A percentile compares a stretch with the other conserved stretches of the same genome.
Conservation (phyloP, 2,888 invertebrate species). For the Euproctis similis region DNA sequence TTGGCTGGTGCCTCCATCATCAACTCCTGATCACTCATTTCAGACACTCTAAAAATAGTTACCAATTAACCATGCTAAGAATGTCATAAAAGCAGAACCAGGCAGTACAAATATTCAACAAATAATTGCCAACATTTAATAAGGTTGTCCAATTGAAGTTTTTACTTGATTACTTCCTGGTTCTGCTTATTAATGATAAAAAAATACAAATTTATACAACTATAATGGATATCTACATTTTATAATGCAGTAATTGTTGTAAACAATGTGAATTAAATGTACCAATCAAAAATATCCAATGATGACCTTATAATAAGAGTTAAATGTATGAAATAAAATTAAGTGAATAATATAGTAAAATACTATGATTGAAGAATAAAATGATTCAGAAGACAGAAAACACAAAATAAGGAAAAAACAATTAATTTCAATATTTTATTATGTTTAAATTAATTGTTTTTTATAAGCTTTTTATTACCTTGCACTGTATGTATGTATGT, state of each 20-base stretch:
- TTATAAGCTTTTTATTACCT: too few relatives aligned
- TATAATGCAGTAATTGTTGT: conserved; percentile 4
- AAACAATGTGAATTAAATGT: conserved; percentile 12
- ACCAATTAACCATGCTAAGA: conserved; percentile 14
- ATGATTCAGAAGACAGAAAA: too few relatives aligned
- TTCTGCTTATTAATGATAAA: neutral
- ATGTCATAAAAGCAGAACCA: conserved; percentile 12
- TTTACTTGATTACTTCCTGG: neutral
- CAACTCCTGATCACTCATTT: conserved; percentile 27
- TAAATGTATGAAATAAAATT: too few relatives aligned
- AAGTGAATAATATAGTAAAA: too few relatives aligned
- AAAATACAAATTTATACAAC: neutral
- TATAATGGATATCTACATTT: neutral
- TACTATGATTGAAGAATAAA: too few relatives aligned
- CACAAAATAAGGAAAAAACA: too few relatives aligned
- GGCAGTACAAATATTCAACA: too few relatives aligned
- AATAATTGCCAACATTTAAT: neutral
- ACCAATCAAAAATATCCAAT: too few relatives aligned
- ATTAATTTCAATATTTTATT: too few relatives aligned
- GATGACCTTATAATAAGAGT: too few relatives aligned
- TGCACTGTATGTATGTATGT: too few relatives aligned
- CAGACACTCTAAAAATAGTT: conserved; percentile 30
- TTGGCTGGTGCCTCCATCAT: conserved; percentile 30
- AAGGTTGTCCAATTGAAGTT: neutral
- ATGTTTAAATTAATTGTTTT: too few relatives aligned